phyloP scores from a whole-genome alignment of 2,113 vertebrate species.

The Lamprotornis superbus region DNA sequence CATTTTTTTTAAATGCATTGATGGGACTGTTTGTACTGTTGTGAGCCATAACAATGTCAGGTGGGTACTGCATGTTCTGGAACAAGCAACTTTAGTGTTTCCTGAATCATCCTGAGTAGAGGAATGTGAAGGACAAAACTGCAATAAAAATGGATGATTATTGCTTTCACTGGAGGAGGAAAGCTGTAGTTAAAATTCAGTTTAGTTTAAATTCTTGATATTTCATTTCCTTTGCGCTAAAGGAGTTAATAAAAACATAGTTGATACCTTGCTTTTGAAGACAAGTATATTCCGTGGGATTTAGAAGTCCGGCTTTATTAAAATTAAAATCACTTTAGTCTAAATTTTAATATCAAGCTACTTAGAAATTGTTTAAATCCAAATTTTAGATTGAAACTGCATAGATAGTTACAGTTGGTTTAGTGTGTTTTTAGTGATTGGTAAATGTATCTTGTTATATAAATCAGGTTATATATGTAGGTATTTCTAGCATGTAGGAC shows the following conservation, averaged over 20 bases:
- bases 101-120: background rate
- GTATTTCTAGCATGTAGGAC: background rate
- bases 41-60: background rate
- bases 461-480: background rate
- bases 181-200: background rate
- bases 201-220: background rate
- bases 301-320: background rate
- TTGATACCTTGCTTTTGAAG: background rate
- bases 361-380: background rate
- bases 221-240: background rate
- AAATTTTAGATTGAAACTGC: background rate
- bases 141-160: background rate
- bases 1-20: background rate
- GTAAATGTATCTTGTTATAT: background rate
- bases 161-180: background rate
- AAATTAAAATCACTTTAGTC: background rate
- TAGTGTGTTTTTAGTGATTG: background rate
- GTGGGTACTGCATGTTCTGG: background rate
- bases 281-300: background rate
- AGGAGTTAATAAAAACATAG: background rate
- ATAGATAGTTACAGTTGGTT: background rate
- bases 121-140: background rate
- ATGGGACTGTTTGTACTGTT: background rate
- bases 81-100: background rate
- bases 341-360: background rate